Percentiles rank a stretch among this genome's conserved stretches.
phyloP scores from a whole-genome alignment of 2,797 vertebrate genomes.

The Aphelocoma californica region DNA sequence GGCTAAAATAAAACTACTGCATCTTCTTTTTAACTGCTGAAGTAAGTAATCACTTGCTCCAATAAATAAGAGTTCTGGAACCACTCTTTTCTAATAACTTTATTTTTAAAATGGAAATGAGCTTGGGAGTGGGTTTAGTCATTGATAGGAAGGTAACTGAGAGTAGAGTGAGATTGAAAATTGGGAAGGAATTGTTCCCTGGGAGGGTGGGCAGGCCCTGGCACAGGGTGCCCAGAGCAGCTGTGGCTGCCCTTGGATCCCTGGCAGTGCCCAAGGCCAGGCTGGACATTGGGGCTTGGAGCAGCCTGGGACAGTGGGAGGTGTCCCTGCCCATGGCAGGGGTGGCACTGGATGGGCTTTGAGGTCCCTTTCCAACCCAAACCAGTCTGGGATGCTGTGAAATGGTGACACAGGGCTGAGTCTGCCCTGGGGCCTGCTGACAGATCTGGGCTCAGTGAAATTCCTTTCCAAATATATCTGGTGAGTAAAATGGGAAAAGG shows the following conservation, averaged over 20 bases:
- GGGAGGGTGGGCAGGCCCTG: not conserved
- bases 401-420: not conserved
- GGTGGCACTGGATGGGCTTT: rapidly evolving
- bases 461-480: not conserved
- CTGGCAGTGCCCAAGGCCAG: no score
- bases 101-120: not conserved
- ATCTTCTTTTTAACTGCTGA: not conserved
- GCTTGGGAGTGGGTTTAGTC: not conserved
- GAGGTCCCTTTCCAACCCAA: not conserved
- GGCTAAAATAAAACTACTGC: not conserved
- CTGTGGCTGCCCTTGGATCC: not conserved
- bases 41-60: not conserved
- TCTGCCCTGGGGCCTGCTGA: not conserved
- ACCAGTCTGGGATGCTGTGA: not conserved
- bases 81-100: not conserved
- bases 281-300: not conserved
- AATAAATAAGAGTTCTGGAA: not conserved
- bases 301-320: not conserved
- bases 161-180: not conserved
- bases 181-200: not conserved
- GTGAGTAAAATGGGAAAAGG: not conserved
- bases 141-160: not conserved
- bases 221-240: not conserved
- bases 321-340: not conserved
- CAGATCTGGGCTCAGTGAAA: not conserved